Conservation (phyloP, 2,888 invertebrate genomes). For the Eulithis prunata region DNA sequence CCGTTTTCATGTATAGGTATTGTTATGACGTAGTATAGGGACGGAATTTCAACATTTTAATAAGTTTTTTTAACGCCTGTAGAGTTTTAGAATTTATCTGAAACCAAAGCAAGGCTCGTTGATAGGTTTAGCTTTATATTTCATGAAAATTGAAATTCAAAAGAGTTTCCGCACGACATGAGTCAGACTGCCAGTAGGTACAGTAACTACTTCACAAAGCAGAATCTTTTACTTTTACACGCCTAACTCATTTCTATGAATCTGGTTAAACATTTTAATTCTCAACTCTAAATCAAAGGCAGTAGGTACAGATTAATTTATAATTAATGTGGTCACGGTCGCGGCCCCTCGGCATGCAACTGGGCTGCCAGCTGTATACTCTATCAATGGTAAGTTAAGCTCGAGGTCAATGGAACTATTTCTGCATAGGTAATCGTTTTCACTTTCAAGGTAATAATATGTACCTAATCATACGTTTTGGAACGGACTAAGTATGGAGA, state of each 20-base stretch:
- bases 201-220: no score
- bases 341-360: constrained; percentile 22
- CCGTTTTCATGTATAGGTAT: constrained; percentile 19
- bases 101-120: no score
- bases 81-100: no score
- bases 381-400: constrained; percentile 10
- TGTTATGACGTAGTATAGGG: constrained; percentile 18
- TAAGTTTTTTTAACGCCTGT: background rate
- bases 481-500: no score
- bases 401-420: constrained; percentile 9
- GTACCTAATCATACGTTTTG: no score
- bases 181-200: no score
- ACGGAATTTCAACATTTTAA: background rate
- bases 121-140: no score
- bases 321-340: constrained; percentile 27
- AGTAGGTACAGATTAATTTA: constrained; percentile 11
- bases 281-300: constrained; percentile 1
- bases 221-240: no score
- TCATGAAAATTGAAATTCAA: no score
- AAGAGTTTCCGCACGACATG: no score
- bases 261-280: constrained; percentile 1
- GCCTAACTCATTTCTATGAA: background rate
- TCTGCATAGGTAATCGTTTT: background rate
- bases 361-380: constrained; percentile 10
- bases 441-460: constrained; percentile 1